Percentiles rank a stretch among this genome's conserved stretches.
Evolutionary conservation across 2,888 invertebrate species (phyloP).

Genomic region (Melinopterus prodromus): DNA sequence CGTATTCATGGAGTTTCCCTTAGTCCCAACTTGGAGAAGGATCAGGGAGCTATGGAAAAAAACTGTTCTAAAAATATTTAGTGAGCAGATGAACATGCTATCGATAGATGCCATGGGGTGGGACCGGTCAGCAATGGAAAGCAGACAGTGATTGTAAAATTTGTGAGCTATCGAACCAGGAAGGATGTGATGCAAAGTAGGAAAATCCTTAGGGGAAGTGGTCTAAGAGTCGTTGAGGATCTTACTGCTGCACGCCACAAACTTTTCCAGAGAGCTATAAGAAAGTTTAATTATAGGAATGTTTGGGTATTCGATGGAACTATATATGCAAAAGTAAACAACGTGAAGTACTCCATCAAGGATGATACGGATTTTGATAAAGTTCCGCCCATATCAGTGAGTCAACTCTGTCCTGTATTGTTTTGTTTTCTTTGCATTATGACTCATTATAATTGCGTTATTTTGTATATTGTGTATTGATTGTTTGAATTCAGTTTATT

Average conservation of each 20-base stretch:
- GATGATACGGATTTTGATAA: conserved; percentile 11
- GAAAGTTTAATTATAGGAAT: not conserved
- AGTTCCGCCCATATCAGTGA: not conserved
- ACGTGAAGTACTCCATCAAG: not conserved
- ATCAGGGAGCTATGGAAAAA: not conserved
- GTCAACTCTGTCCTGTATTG: not conserved
- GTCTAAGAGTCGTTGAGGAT: conserved; percentile 10
- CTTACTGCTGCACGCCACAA: conserved; percentile 7
- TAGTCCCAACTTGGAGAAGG: not conserved
- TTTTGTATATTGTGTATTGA: not conserved
- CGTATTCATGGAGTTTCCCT: too few species aligned
- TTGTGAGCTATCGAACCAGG: not conserved
- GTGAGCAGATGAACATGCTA: not conserved
- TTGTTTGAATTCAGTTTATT: not conserved
- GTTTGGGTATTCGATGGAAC: conserved; percentile 15
- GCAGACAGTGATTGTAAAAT: conserved; percentile 11
- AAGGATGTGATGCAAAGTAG: not conserved
- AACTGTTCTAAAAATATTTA: not conserved
- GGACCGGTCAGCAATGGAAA: not conserved
- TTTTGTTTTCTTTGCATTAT: not conserved
- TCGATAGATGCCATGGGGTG: conserved; percentile 10
- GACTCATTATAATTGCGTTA: not conserved
- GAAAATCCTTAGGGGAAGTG: not conserved
- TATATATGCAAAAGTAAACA: conserved; percentile 8
- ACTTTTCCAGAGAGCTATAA: not conserved